Conservation (phyloP, 2,797 vertebrate species). For the Poecilia gillii region DNA sequence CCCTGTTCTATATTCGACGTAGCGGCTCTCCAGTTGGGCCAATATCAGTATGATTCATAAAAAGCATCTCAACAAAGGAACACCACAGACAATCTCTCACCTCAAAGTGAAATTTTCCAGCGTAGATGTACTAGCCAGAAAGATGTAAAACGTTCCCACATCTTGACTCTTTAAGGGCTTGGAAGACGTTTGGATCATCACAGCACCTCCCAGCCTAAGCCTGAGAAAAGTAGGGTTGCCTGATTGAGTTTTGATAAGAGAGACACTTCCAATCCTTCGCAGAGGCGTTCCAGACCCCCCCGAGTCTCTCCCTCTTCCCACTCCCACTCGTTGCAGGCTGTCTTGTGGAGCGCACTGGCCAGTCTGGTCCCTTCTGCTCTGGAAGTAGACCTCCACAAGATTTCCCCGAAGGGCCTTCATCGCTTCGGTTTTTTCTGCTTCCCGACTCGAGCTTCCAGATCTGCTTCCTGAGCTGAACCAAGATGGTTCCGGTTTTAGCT, state of each 20-base stretch:
- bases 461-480: slow-evolving; percentile 87
- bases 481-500: slow-evolving; percentile 83
- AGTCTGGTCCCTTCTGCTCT: slow-evolving; percentile 71
- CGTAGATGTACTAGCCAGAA: slow-evolving; percentile 84
- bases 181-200: slow-evolving; percentile 86
- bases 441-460: slow-evolving; percentile 78
- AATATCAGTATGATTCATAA: not conserved
- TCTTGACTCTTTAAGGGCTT: slow-evolving; percentile 85
- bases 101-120: slow-evolving; percentile 89
- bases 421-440: slow-evolving; percentile 67
- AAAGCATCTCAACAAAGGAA: not conserved
- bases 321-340: slow-evolving; percentile 65
- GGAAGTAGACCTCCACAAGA: slow-evolving; percentile 91
- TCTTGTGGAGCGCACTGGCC: slow-evolving; percentile 85
- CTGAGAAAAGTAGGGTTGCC: slow-evolving; percentile 82
- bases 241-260: slow-evolving; percentile 80
- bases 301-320: slow-evolving; percentile 58
- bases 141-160: slow-evolving; percentile 87
- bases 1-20: not conserved
- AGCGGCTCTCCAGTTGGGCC: not conserved
- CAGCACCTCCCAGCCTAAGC: slow-evolving; percentile 85
- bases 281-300: slow-evolving; percentile 81
- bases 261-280: slow-evolving; percentile 89
- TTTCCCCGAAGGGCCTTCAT: slow-evolving; percentile 77
- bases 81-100: slow-evolving; percentile 73